Percentiles rank a stretch among this genome's conserved stretches.
Conservation (phyloP, 2,797 vertebrate genomes). For the Megalops cyprinoides region DNA sequence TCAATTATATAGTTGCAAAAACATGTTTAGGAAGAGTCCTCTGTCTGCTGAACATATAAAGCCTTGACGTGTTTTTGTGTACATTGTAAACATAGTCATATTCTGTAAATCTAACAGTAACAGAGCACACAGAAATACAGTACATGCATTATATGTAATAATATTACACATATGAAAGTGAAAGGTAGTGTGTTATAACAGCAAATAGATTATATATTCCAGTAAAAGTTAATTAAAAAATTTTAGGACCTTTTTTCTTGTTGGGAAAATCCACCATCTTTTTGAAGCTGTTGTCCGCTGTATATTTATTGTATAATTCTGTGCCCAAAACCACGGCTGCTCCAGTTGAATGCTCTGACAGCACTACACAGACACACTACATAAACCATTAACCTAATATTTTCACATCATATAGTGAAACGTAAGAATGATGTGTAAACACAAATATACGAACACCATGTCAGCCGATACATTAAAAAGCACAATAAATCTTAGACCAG, state of each 20-base stretch:
- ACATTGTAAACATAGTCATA: neutral
- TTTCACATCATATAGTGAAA: neutral
- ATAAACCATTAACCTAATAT: slow-evolving; percentile 8
- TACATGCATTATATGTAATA: neutral
- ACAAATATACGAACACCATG: neutral
- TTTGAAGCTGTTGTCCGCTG: no score
- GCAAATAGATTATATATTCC: neutral
- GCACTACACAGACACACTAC: neutral
- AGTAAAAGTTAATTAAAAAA: neutral
- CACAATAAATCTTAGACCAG: neutral
- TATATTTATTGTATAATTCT: no score
- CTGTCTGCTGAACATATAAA: neutral
- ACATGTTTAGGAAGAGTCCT: neutral
- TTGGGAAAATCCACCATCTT: neutral
- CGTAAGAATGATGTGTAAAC: slow-evolving; percentile 10
- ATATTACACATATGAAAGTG: no score
- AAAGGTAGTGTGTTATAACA: neutral
- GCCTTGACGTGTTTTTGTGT: neutral
- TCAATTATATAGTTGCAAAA: neutral
- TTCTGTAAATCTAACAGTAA: neutral
- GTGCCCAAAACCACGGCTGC: no score
- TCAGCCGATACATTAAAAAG: slow-evolving; percentile 8
- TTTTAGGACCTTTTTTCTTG: neutral
- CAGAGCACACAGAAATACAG: neutral
- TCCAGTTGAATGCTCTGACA: neutral